Base-by-base conservation (phyloP, 2,888 invertebrate species). In the Agrotis clavis region DNA sequence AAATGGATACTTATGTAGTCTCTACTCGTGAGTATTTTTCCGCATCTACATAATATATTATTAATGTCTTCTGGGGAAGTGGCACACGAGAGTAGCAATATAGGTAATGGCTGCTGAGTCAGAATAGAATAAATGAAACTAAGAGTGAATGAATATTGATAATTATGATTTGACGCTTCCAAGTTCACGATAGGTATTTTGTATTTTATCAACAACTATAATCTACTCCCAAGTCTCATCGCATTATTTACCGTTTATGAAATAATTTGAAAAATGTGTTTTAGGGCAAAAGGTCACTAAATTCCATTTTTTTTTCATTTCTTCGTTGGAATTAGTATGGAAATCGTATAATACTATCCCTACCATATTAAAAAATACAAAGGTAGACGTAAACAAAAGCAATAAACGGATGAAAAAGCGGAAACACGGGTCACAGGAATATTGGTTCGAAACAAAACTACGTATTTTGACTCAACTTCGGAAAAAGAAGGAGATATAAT, bases 361-460 rank as follows among this genome's bases (percentile, higher is more conserved):
- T 16, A 54, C 1, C 14, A 21, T 53, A 53, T 1, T 35, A 5
- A 35, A 35, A 35, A 6, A 35, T 7, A 7, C 19, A 21, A 6
- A 19, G 51, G 50, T 50, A 57, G 30, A 53, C 9, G 30, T 41
- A n/a, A 48, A 50, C 54, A 47, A 19, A 74, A 74, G n/a, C 74
- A 67, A 67, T 67, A 74, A 74, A 74, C 35, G 11, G 18, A 71
- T 4, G 35, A 51, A 45, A 1, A 14, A 59, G 18, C 25, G 73
- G 57, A 74, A 61, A 56, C 45, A 74, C 45, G 60, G 69, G 45
- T 50, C 54, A 61, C 30, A 61, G 21, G 67, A 30, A 50, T 61
- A 61, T 74, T 61, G 54, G 30, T 35, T 13, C n/a, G 18, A 56
- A 74, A 68, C 75, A 56, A 67, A 53, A 74, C 75, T 16, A 50